These are phyloP conservation scores for Macropodus opercularis DNA, from an alignment of 2,797 vertebrate genomes.

Conservation along the genomic window DNA sequence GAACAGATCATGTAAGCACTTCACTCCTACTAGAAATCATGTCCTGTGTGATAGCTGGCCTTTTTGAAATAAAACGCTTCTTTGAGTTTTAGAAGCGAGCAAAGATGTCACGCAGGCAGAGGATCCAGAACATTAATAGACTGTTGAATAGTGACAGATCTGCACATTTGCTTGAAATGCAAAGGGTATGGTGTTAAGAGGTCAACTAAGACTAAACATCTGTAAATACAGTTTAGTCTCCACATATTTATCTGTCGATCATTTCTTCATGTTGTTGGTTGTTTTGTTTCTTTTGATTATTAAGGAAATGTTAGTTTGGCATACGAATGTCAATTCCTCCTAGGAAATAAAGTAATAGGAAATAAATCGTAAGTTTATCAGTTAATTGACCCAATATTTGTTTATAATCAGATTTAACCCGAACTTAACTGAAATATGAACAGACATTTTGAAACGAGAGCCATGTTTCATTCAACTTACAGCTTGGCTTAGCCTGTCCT, in stretches of 20 bases:
- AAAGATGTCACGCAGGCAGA: constrained; percentile 7
- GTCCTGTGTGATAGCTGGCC: constrained; percentile 52
- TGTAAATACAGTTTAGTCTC: constrained; percentile 23
- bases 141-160: constrained; percentile 1
- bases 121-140: neutral
- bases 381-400: neutral
- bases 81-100: constrained; percentile 35
- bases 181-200: constrained; percentile 6
- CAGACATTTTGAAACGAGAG: neutral
- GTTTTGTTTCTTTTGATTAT: constrained; percentile 27
- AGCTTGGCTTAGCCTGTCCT: neutral
- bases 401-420: neutral
- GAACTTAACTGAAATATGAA: neutral
- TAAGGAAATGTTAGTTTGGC: constrained; percentile 49
- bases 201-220: neutral
- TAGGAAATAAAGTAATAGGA: constrained; percentile 68
- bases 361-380: constrained; percentile 23
- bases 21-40: constrained; percentile 44
- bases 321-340: constrained; percentile 38
- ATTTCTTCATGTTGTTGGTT: constrained; percentile 41
- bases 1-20: constrained; percentile 51
- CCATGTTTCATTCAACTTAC: neutral
- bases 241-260: constrained; percentile 46
- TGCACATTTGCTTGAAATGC: neutral
- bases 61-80: constrained; percentile 63